Percentiles rank a stretch among this genome's conserved stretches.
These are phyloP conservation scores for Platypus cylindrus DNA, from an alignment of 2,888 invertebrate species.

Conservation along the genomic window DNA sequence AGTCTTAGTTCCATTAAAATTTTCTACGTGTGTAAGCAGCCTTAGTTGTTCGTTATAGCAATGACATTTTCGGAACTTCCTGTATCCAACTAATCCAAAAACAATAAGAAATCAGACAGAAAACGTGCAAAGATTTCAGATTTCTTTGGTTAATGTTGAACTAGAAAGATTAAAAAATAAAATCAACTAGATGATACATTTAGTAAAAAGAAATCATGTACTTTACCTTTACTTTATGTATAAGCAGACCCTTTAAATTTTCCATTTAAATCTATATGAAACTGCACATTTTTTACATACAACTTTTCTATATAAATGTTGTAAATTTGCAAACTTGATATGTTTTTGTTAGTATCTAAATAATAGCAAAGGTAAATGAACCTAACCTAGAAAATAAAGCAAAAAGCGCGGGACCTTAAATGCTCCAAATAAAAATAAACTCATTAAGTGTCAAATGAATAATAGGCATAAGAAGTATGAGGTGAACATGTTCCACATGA, in stretches of 20 bases:
- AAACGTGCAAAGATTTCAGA: neutral
- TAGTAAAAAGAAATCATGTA: slow-evolving; percentile 2
- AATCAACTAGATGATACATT: slow-evolving; percentile 7
- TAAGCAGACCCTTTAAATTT: slow-evolving; percentile 1
- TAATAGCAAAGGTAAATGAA: slow-evolving; percentile 12
- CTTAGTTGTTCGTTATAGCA: slow-evolving; percentile 6
- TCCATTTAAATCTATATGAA: slow-evolving; percentile 7
- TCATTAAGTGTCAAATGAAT: too few relatives aligned
- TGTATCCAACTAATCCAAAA: slow-evolving; percentile 6
- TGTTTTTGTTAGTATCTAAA: too few relatives aligned
- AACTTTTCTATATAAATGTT: too few relatives aligned
- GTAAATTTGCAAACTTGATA: too few relatives aligned
- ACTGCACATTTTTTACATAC: too few relatives aligned
- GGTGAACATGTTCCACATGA: too few relatives aligned
- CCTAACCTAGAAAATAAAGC: slow-evolving; percentile 12
- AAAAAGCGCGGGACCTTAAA: slow-evolving; percentile 13
- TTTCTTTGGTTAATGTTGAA: slow-evolving; percentile 4
- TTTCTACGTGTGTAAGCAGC: slow-evolving; percentile 6
- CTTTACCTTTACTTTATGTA: slow-evolving; percentile 4
- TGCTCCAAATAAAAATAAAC: slow-evolving; percentile 5
- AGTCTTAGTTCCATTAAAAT: slow-evolving; percentile 14
- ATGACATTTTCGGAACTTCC: slow-evolving; percentile 10
- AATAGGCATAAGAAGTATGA: too few relatives aligned
- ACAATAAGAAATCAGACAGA: slow-evolving; percentile 1
- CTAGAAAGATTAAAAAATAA: slow-evolving; percentile 7